Evolutionary conservation across 92 coral and sea anemone species (phyloP).

Genomic region (Siderastrea siderea): DNA sequence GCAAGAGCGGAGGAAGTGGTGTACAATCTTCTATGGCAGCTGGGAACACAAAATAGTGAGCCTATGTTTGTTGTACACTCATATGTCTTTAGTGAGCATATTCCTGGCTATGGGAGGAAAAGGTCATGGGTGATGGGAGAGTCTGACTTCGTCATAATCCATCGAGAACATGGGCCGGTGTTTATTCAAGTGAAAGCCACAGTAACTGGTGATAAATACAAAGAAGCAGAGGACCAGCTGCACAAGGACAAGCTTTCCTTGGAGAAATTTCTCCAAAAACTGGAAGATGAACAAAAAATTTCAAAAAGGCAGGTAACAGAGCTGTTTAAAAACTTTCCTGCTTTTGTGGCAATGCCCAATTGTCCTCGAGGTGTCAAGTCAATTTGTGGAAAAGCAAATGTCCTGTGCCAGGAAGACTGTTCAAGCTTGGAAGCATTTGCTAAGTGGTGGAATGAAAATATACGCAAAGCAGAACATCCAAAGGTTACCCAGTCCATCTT

Average conservation of each 20-base stretch:
- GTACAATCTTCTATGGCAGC: slow-evolving; percentile 13
- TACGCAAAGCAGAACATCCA: neutral
- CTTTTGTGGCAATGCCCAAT: slow-evolving; percentile 74
- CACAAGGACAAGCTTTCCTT: slow-evolving; percentile 20
- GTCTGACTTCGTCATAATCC: slow-evolving; percentile 68
- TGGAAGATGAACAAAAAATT: neutral
- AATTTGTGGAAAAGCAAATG: neutral
- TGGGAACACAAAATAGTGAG: slow-evolving; percentile 8
- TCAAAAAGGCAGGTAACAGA: neutral
- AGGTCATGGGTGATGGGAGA: slow-evolving; percentile 59
- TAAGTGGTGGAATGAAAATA: slow-evolving; percentile 50
- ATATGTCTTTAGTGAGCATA: slow-evolving; percentile 14
- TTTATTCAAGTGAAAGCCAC: slow-evolving; percentile 66
- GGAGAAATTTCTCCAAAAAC: neutral
- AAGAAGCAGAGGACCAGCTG: slow-evolving; percentile 38
- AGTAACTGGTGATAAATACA: neutral
- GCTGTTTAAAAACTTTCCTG: slow-evolving; percentile 37
- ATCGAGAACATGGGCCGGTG: slow-evolving; percentile 39
- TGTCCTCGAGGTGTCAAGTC: slow-evolving; percentile 5
- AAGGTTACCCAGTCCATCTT: neutral
- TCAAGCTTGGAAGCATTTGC: slow-evolving; percentile 29
- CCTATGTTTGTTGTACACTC: slow-evolving; percentile 74
- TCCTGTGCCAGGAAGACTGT: slow-evolving; percentile 58
- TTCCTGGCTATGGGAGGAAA: neutral
- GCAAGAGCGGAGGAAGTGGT: slow-evolving; percentile 25